A percentile compares a stretch with the other conserved stretches of the same genome.
These are phyloP conservation scores for Mycalesis mineus DNA, from an alignment of 2,888 invertebrate genomes.

Conservation along the genomic window DNA sequence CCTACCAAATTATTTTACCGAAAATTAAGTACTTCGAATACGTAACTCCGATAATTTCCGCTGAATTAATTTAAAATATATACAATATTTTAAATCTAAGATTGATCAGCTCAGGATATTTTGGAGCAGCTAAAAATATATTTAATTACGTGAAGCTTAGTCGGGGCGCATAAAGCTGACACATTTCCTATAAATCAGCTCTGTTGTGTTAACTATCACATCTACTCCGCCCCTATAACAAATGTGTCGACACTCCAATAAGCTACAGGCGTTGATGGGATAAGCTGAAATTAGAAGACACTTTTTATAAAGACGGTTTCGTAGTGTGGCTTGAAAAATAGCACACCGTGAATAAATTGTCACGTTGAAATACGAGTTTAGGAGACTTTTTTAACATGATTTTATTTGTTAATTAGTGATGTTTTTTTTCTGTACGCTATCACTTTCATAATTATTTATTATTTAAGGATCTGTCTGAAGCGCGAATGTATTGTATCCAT, in stretches of 20 bases:
- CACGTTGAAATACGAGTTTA: not conserved
- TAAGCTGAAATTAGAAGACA: conserved; percentile 46
- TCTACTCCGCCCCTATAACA: conserved; percentile 48
- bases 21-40: no score
- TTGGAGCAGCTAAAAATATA: conserved; percentile 3
- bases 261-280: conserved; percentile 42
- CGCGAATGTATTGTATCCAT: no score
- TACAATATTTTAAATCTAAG: not conserved
- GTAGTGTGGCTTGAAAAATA: not conserved
- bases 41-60: no score
- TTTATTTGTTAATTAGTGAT: not conserved
- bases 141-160: conserved; percentile 9
- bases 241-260: conserved; percentile 66
- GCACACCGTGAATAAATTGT: not conserved
- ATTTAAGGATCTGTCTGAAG: no score
- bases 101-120: not conserved
- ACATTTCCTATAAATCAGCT: conserved; percentile 57
- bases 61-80: no score
- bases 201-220: conserved; percentile 56
- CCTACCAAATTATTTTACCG: no score
- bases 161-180: conserved; percentile 29
- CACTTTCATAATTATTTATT: no score
- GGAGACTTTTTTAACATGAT: not conserved
- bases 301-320: conserved; percentile 31
- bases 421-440: not conserved